Percentiles rank a stretch among this genome's conserved stretches.
These are phyloP conservation scores for Pseudopodoces humilis DNA, from an alignment of 2,113 vertebrate species.

Conservation along the genomic window DNA sequence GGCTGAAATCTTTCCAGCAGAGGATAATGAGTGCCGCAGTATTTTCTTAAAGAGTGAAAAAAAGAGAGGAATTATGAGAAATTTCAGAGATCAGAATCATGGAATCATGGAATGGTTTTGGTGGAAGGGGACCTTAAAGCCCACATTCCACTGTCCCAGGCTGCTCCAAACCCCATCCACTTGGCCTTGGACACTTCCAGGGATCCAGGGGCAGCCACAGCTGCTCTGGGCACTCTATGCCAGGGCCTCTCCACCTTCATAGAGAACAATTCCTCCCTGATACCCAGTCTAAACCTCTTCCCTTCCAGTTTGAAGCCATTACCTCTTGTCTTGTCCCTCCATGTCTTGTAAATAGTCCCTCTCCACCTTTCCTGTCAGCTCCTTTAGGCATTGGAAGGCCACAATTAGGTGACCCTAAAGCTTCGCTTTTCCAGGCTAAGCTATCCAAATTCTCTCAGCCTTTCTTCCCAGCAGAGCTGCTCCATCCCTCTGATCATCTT, in stretches of 20 bases:
- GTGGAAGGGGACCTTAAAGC: background rate
- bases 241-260: fast-evolving
- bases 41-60: background rate
- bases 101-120: background rate
- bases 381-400: background rate
- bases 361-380: background rate
- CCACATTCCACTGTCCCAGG: background rate
- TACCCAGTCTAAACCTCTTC: background rate
- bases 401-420: background rate
- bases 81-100: background rate
- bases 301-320: background rate
- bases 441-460: background rate
- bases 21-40: background rate
- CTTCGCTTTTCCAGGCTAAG: background rate
- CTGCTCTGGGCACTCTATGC: background rate
- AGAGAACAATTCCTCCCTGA: background rate
- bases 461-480: background rate
- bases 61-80: background rate
- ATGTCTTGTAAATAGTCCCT: background rate
- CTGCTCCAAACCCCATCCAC: fast-evolving
- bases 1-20: background rate
- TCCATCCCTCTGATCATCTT: background rate
- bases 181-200: background rate
- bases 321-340: background rate
- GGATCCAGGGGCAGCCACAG: background rate